Evolutionary conservation across 1,140 invertebrate genomes (phyloP).

Genomic region (Euwallacea similis): DNA sequence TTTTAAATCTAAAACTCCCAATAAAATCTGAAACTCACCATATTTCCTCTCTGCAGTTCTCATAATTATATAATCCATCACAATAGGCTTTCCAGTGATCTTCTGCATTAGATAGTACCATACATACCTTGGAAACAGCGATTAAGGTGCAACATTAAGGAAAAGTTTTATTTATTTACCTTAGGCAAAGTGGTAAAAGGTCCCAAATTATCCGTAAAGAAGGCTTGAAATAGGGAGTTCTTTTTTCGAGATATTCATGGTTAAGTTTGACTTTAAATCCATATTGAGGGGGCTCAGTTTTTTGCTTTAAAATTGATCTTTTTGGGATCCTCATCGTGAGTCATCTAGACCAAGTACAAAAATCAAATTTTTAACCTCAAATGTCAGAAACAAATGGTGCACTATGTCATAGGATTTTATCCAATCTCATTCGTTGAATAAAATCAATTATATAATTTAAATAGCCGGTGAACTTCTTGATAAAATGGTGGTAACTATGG

Average conservation of each 20-base stretch:
- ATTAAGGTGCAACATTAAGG: neutral
- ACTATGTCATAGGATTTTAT: too few relatives aligned
- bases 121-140: slow-evolving; percentile 63
- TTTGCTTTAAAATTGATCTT: neutral
- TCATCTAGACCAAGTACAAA: too few relatives aligned
- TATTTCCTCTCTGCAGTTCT: slow-evolving; percentile 71
- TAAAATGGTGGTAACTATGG: too few relatives aligned
- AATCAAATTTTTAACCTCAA: too few relatives aligned
- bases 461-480: too few relatives aligned
- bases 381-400: too few relatives aligned
- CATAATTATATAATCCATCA: slow-evolving; percentile 72
- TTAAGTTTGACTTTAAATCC: slow-evolving; percentile 73
- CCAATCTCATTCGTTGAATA: too few relatives aligned
- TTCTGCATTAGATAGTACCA: slow-evolving; percentile 64
- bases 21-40: slow-evolving; percentile 55
- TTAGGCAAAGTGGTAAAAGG: slow-evolving; percentile 64
- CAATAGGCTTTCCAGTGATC: slow-evolving; percentile 61
- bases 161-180: slow-evolving; percentile 53
- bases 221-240: slow-evolving; percentile 68
- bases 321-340: too few relatives aligned
- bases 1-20: slow-evolving; percentile 35
- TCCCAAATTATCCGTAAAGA: slow-evolving; percentile 66
- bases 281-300: slow-evolving; percentile 57
- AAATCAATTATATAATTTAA: too few relatives aligned
- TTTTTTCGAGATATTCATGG: slow-evolving; percentile 74